Conservation (phyloP, 1,140 invertebrate genomes). For the Drosophila pachea region DNA sequence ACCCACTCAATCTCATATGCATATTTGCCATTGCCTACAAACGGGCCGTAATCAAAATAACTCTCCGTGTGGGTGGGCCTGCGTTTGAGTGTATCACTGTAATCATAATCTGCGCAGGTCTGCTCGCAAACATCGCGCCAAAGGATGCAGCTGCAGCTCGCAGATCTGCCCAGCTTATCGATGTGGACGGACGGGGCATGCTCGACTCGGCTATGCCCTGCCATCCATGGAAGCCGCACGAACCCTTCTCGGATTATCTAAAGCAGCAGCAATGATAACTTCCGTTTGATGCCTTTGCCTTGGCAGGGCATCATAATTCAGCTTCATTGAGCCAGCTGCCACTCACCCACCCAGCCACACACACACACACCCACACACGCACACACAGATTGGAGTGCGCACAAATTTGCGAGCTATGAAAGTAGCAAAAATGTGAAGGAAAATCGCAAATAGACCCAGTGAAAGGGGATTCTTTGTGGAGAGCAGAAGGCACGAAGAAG, state of each 20-base stretch:
- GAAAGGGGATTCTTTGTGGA: background rate
- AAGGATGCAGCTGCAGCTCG: conserved; percentile 11
- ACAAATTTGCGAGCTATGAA: conserved; percentile 11
- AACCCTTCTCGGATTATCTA: no score
- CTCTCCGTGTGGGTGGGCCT: conserved; percentile 1
- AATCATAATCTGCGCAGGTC: conserved; percentile 69
- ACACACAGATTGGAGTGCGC: conserved; percentile 12
- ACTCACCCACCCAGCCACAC: background rate
- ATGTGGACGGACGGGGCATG: background rate
- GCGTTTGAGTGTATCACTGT: conserved; percentile 31
- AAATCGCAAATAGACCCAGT: conserved; percentile 47
- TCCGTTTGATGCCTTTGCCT: background rate
- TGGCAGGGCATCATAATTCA: conserved; percentile 6
- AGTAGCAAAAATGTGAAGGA: conserved; percentile 22
- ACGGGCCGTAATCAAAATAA: conserved; percentile 2
- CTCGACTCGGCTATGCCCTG: conserved; percentile 5
- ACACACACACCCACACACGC: conserved; percentile 1
- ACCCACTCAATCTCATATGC: background rate
- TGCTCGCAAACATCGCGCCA: conserved; percentile 13
- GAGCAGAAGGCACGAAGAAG: conserved; percentile 27
- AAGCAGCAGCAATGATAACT: background rate
- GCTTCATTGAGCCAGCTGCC: background rate
- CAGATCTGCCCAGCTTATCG: conserved; percentile 15
- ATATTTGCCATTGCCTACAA: conserved; percentile 15
- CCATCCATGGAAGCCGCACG: background rate